Conservation (phyloP, 2,797 vertebrate species). For the Tokudaia tokunoshimensis region DNA sequence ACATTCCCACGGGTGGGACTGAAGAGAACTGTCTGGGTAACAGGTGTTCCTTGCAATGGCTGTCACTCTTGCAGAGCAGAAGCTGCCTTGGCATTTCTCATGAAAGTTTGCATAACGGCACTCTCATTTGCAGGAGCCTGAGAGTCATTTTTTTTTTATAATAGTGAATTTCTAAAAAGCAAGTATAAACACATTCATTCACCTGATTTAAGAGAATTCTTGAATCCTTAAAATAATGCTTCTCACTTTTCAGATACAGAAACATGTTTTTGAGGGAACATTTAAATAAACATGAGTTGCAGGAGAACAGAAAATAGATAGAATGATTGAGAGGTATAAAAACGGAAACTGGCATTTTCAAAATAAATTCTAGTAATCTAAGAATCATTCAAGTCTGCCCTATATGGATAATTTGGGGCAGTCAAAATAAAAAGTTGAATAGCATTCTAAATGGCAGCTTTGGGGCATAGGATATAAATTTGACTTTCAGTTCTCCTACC, state of each 20-base stretch:
- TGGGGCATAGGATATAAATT: neutral
- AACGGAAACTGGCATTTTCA: neutral
- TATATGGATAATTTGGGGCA: neutral
- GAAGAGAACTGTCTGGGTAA: neutral
- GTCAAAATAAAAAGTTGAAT: neutral
- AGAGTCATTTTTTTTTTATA: neutral
- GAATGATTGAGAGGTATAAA: neutral
- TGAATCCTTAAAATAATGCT: slow-evolving; percentile 31
- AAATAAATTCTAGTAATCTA: slow-evolving; percentile 32
- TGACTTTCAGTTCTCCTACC: neutral
- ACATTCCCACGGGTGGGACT: neutral
- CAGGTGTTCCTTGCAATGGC: neutral
- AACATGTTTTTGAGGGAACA: slow-evolving; percentile 37
- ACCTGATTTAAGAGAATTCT: neutral
- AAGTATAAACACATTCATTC: neutral
- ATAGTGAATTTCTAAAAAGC: neutral
- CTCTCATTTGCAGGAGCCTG: neutral
- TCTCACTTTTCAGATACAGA: slow-evolving; percentile 19
- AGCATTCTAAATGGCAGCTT: neutral
- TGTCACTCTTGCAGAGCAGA: neutral
- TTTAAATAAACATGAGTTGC: slow-evolving; percentile 33
- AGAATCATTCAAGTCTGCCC: neutral
- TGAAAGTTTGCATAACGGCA: neutral
- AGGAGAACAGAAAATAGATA: slow-evolving; percentile 30
- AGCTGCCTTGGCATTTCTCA: neutral